Conservation (phyloP, 1,140 invertebrate species). For the Lamellibrachia luymesi region DNA sequence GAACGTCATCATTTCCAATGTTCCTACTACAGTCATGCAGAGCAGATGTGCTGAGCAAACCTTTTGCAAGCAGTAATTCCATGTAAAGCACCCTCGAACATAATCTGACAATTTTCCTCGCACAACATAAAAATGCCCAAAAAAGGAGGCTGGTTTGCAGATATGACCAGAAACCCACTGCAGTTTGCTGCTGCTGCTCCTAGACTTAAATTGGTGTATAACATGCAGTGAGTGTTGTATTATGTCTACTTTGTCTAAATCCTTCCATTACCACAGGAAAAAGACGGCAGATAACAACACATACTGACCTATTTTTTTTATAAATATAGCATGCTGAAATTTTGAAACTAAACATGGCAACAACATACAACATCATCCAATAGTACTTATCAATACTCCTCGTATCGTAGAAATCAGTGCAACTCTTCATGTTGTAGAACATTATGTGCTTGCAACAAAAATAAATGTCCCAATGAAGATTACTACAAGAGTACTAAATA, state of each 20-base stretch:
- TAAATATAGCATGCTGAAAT: background rate
- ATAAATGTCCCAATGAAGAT: background rate
- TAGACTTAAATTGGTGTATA: background rate
- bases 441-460: constrained; percentile 5
- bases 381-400: background rate
- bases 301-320: background rate
- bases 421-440: background rate
- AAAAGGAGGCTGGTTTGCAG: background rate
- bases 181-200: background rate
- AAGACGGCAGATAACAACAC: background rate
- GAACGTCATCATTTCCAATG: background rate
- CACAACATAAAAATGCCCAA: background rate
- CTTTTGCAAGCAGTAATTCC: background rate
- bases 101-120: background rate
- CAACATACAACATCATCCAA: background rate
- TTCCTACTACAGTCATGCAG: background rate
- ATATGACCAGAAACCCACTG: background rate
- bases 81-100: background rate
- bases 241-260: background rate
- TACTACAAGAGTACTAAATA: background rate
- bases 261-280: background rate
- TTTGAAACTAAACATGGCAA: background rate
- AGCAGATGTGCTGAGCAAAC: background rate
- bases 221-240: background rate
- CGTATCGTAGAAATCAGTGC: background rate